phyloP scores from a whole-genome alignment of 2,888 invertebrate genomes.

The Amphipyra tragopoginis region DNA sequence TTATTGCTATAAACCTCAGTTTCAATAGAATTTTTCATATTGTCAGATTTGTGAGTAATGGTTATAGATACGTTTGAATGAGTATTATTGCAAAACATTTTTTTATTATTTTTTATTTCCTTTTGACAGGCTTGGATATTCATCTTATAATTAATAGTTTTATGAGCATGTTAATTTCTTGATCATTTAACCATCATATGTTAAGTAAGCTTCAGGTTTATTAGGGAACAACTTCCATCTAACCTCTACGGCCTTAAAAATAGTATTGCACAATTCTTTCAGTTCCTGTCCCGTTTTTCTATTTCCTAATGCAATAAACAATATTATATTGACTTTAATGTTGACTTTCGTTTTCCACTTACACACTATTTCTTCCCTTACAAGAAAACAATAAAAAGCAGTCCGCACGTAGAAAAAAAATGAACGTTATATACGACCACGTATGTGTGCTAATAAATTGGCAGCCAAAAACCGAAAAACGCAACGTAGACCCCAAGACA shows the following conservation, averaged over 20 bases:
- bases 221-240: too few species aligned
- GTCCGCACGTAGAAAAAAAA: conserved; percentile 1
- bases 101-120: too few species aligned
- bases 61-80: neutral
- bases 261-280: neutral
- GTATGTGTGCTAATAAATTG: conserved; percentile 27
- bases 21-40: conserved; percentile 9
- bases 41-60: neutral
- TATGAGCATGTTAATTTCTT: too few species aligned
- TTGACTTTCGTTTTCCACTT: neutral
- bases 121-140: too few species aligned
- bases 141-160: too few species aligned
- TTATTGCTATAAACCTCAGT: conserved; percentile 26
- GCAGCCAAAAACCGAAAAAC: conserved; percentile 35
- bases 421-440: conserved; percentile 5
- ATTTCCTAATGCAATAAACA: neutral
- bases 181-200: too few species aligned
- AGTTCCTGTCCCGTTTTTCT: neutral
- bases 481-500: conserved; percentile 24
- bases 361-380: neutral
- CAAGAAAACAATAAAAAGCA: conserved; percentile 20
- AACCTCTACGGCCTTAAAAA: too few species aligned
- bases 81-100: too few species aligned
- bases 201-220: too few species aligned
- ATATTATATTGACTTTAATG: neutral